Base-by-base conservation (phyloP, 1,140 invertebrate species). In the Triops longicaudatus region DNA sequence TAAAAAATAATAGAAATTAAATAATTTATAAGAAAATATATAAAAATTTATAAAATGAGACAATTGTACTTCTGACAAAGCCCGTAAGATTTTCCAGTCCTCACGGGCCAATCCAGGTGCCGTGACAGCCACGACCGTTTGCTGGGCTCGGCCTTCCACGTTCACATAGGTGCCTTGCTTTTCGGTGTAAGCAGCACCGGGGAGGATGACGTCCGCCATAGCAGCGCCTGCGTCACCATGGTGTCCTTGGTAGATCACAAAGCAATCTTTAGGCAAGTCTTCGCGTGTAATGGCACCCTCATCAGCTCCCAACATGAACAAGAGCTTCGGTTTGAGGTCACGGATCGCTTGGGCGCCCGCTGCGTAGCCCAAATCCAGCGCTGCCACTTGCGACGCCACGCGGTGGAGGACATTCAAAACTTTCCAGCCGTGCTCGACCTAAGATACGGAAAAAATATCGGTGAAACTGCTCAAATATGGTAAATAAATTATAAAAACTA, bases 31-130 rank as follows among this genome's bases (percentile, higher is more conserved):
- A 79, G n/a, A 79, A 50, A 27, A 78, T 1, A 79, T 72, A n/a
- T 17, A 72, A 37, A 26, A 12, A 42, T 27, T 63, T 41, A 72
- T 72, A 75, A 41, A 43, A 76, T 42, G 28, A 37, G 76, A 37
- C 7, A 26, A 76, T 77, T 75, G 81, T 82, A 91, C 91, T 86
- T 95, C 92, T 22, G 91, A 91, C n/a, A 95, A 83, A 71, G 93
- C 93, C 83, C 95, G 85, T 80, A 99, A 91, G 78, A 99, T 98
- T 87, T 99, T 99, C 98, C 98, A 99, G 86, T 99, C 98, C 80
- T 96, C 94, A 77, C 96, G 88, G 1, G 96, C 96, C 85, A 93
- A 87, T 78, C 97, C 97, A 17, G 97, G 97, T 71, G 97, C 93
- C 28, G 92, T 90, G n/a, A 99, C 90, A 17, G 97, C 97, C 4